A percentile compares a stretch with the other conserved stretches of the same genome.
These are phyloP conservation scores for Drosophila diplacantha DNA, from an alignment of 2,888 invertebrate genomes.

Conservation along the genomic window DNA sequence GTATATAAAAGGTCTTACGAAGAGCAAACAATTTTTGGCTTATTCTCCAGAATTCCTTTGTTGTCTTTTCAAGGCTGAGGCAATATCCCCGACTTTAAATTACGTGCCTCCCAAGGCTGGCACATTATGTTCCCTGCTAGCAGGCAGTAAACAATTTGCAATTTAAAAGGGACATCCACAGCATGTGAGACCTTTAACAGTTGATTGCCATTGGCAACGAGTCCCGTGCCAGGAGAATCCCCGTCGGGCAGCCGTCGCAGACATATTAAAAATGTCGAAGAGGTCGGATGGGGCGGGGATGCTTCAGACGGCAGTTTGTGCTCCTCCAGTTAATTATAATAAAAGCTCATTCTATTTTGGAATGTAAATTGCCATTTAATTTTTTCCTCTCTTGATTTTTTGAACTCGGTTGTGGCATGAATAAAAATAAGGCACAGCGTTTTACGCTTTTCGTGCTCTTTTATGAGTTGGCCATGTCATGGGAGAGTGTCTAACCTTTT, in stretches of 20 bases:
- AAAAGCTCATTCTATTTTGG: constrained; percentile 55
- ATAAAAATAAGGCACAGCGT: constrained; percentile 23
- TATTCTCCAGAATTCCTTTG: neutral
- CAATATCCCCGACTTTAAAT: constrained; percentile 2
- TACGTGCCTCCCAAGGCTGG: constrained; percentile 5
- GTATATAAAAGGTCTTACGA: neutral
- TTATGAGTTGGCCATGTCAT: constrained; percentile 47
- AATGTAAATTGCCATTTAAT: constrained; percentile 70
- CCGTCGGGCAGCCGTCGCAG: constrained; percentile 11
- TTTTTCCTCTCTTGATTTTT: constrained; percentile 51
- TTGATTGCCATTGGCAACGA: constrained; percentile 35
- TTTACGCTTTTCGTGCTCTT: constrained; percentile 44
- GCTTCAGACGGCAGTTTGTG: constrained; percentile 8
- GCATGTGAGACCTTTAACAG: constrained; percentile 27
- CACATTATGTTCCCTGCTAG: constrained; percentile 1
- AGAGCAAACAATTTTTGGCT: neutral
- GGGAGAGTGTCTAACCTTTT: constrained; percentile 44
- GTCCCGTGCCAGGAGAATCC: constrained; percentile 11
- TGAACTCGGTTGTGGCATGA: constrained; percentile 53
- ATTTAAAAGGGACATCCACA: constrained; percentile 16
- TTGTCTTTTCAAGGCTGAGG: neutral
- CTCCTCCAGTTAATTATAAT: constrained; percentile 63
- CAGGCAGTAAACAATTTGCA: constrained; percentile 23
- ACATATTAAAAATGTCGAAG: constrained; percentile 39
- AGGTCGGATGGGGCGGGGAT: neutral